Evolutionary conservation across 2,888 invertebrate genomes (phyloP).

Genomic region (Dynastes tityus): DNA sequence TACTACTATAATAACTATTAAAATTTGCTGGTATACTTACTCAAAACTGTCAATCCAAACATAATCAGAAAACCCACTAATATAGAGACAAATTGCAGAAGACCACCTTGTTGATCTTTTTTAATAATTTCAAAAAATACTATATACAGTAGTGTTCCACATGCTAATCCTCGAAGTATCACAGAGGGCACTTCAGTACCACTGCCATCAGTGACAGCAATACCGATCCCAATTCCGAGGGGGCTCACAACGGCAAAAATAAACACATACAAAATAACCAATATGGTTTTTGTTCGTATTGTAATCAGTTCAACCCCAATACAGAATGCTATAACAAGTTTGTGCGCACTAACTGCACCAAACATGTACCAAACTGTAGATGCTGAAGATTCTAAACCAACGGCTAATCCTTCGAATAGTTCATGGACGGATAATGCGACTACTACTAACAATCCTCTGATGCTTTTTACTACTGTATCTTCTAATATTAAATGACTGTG

Average conservation of each 20-base stretch:
- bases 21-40: slow-evolving; percentile 56
- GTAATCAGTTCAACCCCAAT: slow-evolving; percentile 88
- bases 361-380: slow-evolving; percentile 84
- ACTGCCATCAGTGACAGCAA: slow-evolving; percentile 76
- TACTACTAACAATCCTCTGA: slow-evolving; percentile 85
- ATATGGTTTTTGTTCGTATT: slow-evolving; percentile 76
- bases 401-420: slow-evolving; percentile 88
- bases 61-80: slow-evolving; percentile 81
- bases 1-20: too few relatives aligned
- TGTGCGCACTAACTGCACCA: slow-evolving; percentile 88
- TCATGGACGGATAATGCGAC: slow-evolving; percentile 90
- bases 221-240: slow-evolving; percentile 81
- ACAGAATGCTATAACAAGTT: slow-evolving; percentile 90
- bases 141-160: slow-evolving; percentile 94
- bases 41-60: slow-evolving; percentile 72
- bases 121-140: slow-evolving; percentile 97
- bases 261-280: slow-evolving; percentile 80
- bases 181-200: slow-evolving; percentile 78
- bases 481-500: slow-evolving; percentile 63
- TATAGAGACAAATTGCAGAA: slow-evolving; percentile 79
- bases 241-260: slow-evolving; percentile 88
- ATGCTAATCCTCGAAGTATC: slow-evolving; percentile 87
- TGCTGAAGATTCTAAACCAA: slow-evolving; percentile 81
- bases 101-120: slow-evolving; percentile 73
- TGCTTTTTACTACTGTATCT: slow-evolving; percentile 65